These are phyloP conservation scores for Orussus abietinus DNA, from an alignment of 1,140 invertebrate species.

Conservation along the genomic window DNA sequence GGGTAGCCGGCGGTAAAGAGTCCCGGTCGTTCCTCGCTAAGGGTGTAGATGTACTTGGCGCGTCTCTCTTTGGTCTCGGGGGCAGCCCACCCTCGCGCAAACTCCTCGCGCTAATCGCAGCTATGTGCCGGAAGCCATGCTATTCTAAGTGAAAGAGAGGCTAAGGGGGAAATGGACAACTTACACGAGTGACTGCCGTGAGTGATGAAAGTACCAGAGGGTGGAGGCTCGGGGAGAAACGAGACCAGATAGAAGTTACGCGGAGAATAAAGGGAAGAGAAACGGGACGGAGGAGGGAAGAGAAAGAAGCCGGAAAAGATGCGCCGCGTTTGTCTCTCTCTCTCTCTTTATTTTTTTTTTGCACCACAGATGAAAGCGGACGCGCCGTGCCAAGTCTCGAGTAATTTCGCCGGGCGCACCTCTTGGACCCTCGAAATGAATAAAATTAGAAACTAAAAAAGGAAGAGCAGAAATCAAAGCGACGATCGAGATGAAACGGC, in stretches of 20 bases:
- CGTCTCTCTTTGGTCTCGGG: too few relatives aligned
- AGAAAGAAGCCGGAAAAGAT: slow-evolving; percentile 22
- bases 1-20: too few relatives aligned
- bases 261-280: slow-evolving; percentile 13
- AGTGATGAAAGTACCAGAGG: slow-evolving; percentile 23
- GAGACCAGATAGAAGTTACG: slow-evolving; percentile 7
- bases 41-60: too few relatives aligned
- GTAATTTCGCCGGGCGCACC: too few relatives aligned
- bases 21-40: too few relatives aligned
- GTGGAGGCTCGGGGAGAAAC: slow-evolving; percentile 14
- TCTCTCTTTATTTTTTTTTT: too few relatives aligned
- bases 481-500: too few relatives aligned
- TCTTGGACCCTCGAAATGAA: too few relatives aligned
- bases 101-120: slow-evolving; percentile 38
- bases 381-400: too few relatives aligned
- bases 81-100: slow-evolving; percentile 53
- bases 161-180: slow-evolving; percentile 22
- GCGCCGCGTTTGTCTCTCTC: slow-evolving; percentile 6
- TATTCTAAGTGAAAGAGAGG: slow-evolving; percentile 29
- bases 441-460: too few relatives aligned
- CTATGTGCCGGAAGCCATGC: slow-evolving; percentile 45
- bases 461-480: too few relatives aligned
- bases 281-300: slow-evolving; percentile 6
- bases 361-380: too few relatives aligned
- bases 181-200: slow-evolving; percentile 16